Evolutionary conservation across 2,113 vertebrate species (phyloP), one percentile per base, ranked within the genome.

Genomic region (Vulpes ferrilata): DNA sequence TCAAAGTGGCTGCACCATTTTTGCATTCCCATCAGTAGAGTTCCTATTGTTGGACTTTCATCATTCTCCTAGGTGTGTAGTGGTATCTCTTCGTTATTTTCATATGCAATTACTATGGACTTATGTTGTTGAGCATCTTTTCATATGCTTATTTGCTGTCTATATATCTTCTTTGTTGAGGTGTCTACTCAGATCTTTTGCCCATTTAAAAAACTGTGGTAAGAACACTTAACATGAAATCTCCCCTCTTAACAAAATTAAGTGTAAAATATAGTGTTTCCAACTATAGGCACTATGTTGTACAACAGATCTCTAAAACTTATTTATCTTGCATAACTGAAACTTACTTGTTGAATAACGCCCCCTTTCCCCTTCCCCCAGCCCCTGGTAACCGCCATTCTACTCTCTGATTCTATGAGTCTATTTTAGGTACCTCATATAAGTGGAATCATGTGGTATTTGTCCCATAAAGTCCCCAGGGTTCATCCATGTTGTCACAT

Each of bases 151-250:
- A 71, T 71, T 94, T 71, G 38, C 38, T 43, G 27, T 67, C 83
- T 80, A 7, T 86, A 22, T 71, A 76, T 76, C 32, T 65, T 69
- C 83, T 69, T 78, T 69, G 53, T 13, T 48, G 17, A 90, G 10
- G 35, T 55, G 30, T 95, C 60, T 91, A 55, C 60, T 86, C 81
- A 80, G 32, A 60, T 91, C 32, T 80, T 80, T 95, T 59, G 43
- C 38, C 53, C 22, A 59, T 80, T 43, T 27, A 57, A 59, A 27
- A 65, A 64, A 64, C 7, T 74, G 59, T 25, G 15, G 38, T 91
- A 67, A 86, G 38, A 35, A 35, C 19, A 62, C 8, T 79, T 51
- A 87, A 55, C 35, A 43, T 55, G 32, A 64, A 35, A 80, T 53
- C 53, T 80, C 17, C 32, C 19, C 30, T 73, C 57, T 62, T 15